Base-by-base conservation (phyloP, 92 coral and sea anemone species). In the Anthopleura xanthogrammica region DNA sequence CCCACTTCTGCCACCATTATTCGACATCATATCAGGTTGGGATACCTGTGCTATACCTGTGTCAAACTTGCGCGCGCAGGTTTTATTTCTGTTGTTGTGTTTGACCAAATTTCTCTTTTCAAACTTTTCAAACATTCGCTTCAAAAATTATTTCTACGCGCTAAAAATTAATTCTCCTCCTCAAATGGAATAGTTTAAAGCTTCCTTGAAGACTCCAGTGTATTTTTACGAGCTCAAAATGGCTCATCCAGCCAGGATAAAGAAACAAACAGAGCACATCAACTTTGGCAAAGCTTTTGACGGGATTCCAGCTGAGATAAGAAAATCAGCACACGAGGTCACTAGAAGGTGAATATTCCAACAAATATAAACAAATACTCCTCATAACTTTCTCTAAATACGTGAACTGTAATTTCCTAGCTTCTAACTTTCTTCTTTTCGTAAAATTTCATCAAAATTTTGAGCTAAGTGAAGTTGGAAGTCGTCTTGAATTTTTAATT, bases 271-370 rank as follows among this genome's bases (percentile, higher is more conserved):
- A 2, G 98, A 93, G 17, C 95, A 89, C 80, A 82, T 93, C 71
- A 95, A 95, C 78, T 95, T 95, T 86, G 98, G 98, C 55, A 93
- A 92, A 79, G 92, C 95, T 22, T 86, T 95, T 17, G 95, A 92
- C 80, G 98, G 98, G 43, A 87, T 94, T 62, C 95, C 98, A 0
- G 76, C 90, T 29, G 89, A 72, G 9, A 56, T 91, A 54, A 78
- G 64, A 5, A 64, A 82, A n/a, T 58, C 93, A 17, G 88, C 90
- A 0, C 98, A 95, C 72, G 98, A 95, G 60, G 77, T 83, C 80
- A 95, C 98, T 5, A 85, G 98, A 83, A 95, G 92, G 98, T 95
- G 41, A 3, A 54, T 11, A 54, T 62, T 62, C 23, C 10, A 20
- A 20, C 3, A 62, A 20, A 20, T 62, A 62, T 62, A 4, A 7